These are phyloP conservation scores for Scomberomorus guttatus DNA, from an alignment of 2,797 vertebrate genomes.

Conservation along the genomic window DNA sequence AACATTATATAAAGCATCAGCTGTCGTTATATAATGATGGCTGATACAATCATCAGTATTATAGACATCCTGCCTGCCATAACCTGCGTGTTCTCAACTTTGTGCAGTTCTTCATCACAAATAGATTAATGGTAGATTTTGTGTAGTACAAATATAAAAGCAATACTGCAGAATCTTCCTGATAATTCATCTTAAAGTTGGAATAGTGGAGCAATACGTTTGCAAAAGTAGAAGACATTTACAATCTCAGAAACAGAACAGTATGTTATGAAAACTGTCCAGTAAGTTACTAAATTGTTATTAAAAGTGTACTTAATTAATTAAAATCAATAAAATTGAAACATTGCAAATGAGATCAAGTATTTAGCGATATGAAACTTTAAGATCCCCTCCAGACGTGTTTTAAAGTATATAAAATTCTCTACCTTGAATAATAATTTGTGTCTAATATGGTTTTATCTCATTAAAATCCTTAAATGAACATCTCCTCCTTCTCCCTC, in stretches of 20 bases:
- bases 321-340: background rate
- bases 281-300: background rate
- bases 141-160: background rate
- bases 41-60: conserved; percentile 1
- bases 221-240: background rate
- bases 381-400: too few species aligned
- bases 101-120: conserved; percentile 26
- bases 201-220: background rate
- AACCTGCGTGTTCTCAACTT: conserved; percentile 41
- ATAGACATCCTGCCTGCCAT: conserved; percentile 37
- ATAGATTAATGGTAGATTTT: conserved; percentile 17
- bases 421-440: too few species aligned
- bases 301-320: background rate
- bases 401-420: too few species aligned
- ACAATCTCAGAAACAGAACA: background rate
- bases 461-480: too few species aligned
- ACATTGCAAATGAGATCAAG: background rate
- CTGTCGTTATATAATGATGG: background rate
- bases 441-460: too few species aligned
- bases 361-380: background rate
- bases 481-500: background rate
- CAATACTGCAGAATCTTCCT: background rate
- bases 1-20: conserved; percentile 21
- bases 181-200: background rate
- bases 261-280: background rate